A percentile compares a stretch with the other conserved stretches of the same genome.
These are phyloP conservation scores for Lagorchestes hirsutus DNA, from an alignment of 2,797 vertebrate species.

Conservation along the genomic window DNA sequence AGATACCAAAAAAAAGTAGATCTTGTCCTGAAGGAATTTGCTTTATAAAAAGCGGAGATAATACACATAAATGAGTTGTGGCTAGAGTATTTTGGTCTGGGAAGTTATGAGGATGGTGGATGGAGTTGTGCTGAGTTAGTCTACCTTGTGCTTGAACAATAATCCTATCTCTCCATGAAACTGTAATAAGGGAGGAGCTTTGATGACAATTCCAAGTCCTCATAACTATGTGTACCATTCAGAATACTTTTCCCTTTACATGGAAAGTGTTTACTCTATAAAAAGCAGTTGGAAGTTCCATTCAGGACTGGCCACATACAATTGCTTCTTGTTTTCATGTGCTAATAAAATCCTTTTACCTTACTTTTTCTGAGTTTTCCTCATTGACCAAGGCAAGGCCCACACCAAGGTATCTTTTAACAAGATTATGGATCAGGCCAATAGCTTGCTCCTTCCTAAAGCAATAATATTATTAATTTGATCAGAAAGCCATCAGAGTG, in stretches of 20 bases:
- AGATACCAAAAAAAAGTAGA: neutral
- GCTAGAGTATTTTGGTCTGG: neutral
- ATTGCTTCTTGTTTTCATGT: neutral
- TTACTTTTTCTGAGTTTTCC: neutral
- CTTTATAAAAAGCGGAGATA: neutral
- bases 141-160: too few relatives aligned
- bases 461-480: neutral
- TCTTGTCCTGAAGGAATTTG: neutral
- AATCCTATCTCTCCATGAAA: neutral
- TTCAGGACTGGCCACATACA: neutral
- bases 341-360: neutral
- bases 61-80: neutral
- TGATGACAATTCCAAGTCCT: neutral
- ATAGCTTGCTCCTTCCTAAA: neutral
- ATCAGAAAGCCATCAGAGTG: neutral
- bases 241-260: neutral
- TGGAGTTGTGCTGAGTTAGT: neutral
- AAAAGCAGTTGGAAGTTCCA: neutral
- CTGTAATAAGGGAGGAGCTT: neutral
- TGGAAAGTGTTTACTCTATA: neutral
- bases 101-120: neutral
- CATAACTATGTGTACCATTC: neutral
- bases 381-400: neutral
- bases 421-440: neutral
- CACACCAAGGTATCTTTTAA: neutral